Conservation (phyloP, 2,797 vertebrate genomes). For the Sebastes vulpes region DNA sequence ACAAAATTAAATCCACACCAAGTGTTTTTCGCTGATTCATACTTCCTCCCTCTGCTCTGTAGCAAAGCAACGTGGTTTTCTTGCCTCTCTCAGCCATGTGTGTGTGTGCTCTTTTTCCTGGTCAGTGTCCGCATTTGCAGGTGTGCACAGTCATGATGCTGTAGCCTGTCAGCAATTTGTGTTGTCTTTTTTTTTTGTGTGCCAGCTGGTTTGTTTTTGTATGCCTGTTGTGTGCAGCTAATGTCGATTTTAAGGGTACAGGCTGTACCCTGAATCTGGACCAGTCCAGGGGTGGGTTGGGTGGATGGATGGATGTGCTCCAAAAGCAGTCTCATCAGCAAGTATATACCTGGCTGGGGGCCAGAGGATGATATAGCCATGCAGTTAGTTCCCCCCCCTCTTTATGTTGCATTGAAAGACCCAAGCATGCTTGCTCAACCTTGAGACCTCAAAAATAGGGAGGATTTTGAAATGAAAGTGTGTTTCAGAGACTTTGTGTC, state of each 20-base stretch:
- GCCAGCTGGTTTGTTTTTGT: slow-evolving; percentile 29
- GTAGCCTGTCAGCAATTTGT: not conserved
- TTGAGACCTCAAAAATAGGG: too few relatives aligned
- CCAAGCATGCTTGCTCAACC: not conserved
- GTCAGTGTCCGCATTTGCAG: not conserved
- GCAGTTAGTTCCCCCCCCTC: not conserved
- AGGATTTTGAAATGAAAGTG: too few relatives aligned
- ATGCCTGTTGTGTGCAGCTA: slow-evolving; percentile 4
- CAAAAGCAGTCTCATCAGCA: slow-evolving; percentile 57
- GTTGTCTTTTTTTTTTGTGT: slow-evolving; percentile 14
- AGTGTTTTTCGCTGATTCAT: not conserved
- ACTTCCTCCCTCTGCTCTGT: slow-evolving; percentile 13
- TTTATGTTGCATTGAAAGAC: not conserved
- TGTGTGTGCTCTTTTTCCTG: slow-evolving; percentile 12
- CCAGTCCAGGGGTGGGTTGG: not conserved
- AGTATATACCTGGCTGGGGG: slow-evolving; percentile 3
- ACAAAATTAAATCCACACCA: too few relatives aligned
- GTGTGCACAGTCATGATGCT: not conserved
- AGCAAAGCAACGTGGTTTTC: slow-evolving; percentile 80
- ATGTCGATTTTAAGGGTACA: slow-evolving; percentile 19
- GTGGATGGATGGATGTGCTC: slow-evolving; percentile 34
- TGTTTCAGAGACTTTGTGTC: too few relatives aligned
- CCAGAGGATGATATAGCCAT: slow-evolving; percentile 26
- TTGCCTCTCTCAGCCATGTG: slow-evolving; percentile 21
- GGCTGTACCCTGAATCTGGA: slow-evolving; percentile 17